Conservation (phyloP, 2,113 vertebrate genomes). For the Strix uralensis region DNA sequence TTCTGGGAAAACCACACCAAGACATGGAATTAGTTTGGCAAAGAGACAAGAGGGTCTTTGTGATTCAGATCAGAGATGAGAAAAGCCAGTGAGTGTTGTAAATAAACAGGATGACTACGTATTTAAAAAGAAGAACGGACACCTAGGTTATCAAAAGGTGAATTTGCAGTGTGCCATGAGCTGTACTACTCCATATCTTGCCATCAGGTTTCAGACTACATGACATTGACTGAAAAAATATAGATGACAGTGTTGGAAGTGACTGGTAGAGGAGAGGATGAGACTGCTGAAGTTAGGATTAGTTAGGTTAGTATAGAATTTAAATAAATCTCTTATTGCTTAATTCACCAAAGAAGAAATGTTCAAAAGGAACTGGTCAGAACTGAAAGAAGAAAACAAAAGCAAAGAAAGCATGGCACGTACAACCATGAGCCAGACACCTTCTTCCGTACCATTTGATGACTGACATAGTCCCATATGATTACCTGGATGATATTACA, state of each 20-base stretch:
- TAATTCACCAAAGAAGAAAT: not conserved
- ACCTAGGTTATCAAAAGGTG: not conserved
- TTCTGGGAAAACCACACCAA: conserved; percentile 12
- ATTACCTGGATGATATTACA: not conserved
- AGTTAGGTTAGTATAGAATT: not conserved
- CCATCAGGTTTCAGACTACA: not conserved
- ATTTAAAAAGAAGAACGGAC: not conserved
- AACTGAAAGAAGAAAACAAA: not conserved
- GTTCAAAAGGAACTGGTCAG: not conserved
- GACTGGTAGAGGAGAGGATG: not conserved
- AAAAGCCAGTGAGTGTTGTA: not conserved
- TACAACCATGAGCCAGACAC: not conserved
- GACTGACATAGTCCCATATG: not conserved
- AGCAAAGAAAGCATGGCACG: not conserved
- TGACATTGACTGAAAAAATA: not conserved
- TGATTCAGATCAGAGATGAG: not conserved
- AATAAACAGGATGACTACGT: not conserved
- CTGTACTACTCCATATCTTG: not conserved
- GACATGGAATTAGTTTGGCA: not conserved
- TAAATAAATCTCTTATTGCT: not conserved
- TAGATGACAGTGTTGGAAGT: not conserved
- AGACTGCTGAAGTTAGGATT: not conserved
- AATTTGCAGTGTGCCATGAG: not conserved
- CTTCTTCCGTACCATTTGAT: not conserved
- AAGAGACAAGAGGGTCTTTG: not conserved